These are phyloP conservation scores for Tachuris rubrigastra DNA, from an alignment of 2,113 vertebrate species.

Conservation along the genomic window DNA sequence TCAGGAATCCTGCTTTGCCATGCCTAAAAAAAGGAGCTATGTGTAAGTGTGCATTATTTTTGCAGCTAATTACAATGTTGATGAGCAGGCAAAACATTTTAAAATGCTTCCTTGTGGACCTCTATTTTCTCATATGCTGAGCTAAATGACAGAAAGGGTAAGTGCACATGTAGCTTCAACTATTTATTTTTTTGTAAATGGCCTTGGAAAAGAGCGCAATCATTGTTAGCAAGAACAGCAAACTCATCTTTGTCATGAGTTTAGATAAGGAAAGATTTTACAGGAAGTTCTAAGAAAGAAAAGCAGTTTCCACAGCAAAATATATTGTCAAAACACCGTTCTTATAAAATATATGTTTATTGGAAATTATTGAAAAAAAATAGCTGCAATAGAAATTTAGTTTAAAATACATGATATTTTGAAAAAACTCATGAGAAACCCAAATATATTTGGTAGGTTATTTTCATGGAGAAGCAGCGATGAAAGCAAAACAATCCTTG, in stretches of 20 bases:
- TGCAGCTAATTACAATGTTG: neutral
- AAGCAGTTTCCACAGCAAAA: neutral
- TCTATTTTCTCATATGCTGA: neutral
- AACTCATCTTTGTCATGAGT: neutral
- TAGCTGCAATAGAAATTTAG: neutral
- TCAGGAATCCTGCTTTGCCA: neutral
- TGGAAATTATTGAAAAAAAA: neutral
- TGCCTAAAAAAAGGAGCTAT: neutral
- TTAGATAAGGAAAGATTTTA: neutral
- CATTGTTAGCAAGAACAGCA: neutral
- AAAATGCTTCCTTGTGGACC: neutral
- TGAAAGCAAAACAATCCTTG: neutral
- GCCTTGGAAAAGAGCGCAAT: neutral
- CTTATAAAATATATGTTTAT: neutral
- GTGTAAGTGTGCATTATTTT: neutral
- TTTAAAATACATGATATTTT: neutral
- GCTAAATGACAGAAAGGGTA: neutral
- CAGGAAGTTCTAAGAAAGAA: neutral
- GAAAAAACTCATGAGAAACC: neutral
- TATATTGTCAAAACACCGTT: neutral
- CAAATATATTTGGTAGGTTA: neutral
- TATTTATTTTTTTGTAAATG: neutral
- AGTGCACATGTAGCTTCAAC: neutral
- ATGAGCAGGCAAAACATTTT: neutral
- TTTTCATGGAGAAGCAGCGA: neutral